Conservation (phyloP, 2,888 invertebrate species). For the Euphydryas editha region DNA sequence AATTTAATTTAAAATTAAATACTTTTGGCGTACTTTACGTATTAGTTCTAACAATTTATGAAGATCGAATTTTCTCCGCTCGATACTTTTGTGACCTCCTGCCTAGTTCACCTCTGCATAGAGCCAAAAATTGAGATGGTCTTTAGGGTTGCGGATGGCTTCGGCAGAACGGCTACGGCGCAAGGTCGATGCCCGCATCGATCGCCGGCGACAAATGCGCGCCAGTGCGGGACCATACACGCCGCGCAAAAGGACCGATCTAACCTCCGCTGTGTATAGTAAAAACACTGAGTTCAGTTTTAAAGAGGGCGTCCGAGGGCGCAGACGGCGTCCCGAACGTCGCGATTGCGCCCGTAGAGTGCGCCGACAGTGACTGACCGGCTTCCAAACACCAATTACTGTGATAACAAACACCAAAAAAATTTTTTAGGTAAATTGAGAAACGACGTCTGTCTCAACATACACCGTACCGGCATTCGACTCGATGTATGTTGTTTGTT, state of each 20-base stretch:
- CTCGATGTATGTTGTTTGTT: constrained; percentile 42
- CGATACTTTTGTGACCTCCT: constrained; percentile 1
- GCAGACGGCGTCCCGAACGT: constrained; percentile 65
- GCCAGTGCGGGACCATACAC: constrained; percentile 54
- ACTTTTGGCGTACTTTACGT: background rate
- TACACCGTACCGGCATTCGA: constrained; percentile 18
- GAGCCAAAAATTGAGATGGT: constrained; percentile 26
- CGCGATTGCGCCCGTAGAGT: constrained; percentile 50
- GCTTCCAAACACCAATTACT: constrained; percentile 51
- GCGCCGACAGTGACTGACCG: constrained; percentile 44
- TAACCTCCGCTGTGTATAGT: constrained; percentile 57
- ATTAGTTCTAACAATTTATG: background rate
- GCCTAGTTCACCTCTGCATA: constrained; percentile 11
- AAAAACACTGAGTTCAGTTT: constrained; percentile 66
- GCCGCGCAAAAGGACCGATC: constrained; percentile 61
- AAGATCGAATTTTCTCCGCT: constrained; percentile 11
- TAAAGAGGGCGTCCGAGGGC: constrained; percentile 66
- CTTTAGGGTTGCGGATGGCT: constrained; percentile 40
- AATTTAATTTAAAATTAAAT: too few relatives aligned
- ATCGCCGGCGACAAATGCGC: constrained; percentile 59
- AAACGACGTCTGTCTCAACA: constrained; percentile 16
- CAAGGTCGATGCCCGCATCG: constrained; percentile 72
- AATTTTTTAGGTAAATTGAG: constrained; percentile 44
- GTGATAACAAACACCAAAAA: constrained; percentile 64
- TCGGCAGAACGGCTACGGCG: constrained; percentile 52